phyloP scores from a whole-genome alignment of 2,888 invertebrate species.

The Acheta domesticus region DNA sequence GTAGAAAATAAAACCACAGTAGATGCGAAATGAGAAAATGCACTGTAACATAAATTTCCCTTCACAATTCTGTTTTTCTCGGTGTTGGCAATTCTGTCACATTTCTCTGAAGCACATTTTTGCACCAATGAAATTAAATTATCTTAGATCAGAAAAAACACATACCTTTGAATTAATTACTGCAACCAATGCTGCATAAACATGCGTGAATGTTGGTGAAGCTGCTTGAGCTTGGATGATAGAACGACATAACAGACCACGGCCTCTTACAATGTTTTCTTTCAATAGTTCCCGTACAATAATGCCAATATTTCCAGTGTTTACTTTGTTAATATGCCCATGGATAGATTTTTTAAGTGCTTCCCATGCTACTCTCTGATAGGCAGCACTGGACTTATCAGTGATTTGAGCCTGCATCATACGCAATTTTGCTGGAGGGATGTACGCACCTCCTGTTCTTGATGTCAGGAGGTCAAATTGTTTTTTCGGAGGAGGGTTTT shows the following conservation, averaged over 20 bases:
- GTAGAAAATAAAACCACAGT: too few species aligned
- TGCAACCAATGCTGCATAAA: constrained; percentile 93
- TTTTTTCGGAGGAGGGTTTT: too few species aligned
- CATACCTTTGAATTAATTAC: constrained; percentile 86
- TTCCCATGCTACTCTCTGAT: constrained; percentile 97
- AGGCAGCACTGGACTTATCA: constrained; percentile 91
- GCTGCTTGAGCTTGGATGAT: constrained; percentile 96
- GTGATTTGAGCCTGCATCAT: constrained; percentile 95
- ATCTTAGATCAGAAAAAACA: not conserved
- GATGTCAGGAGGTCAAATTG: constrained; percentile 69
- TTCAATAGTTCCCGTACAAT: constrained; percentile 87
- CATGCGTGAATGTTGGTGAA: constrained; percentile 95
- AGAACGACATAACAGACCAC: constrained; percentile 88
- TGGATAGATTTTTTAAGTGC: constrained; percentile 97
- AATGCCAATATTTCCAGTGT: constrained; percentile 87
- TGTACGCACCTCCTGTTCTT: constrained; percentile 91
- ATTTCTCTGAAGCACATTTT: too few species aligned
- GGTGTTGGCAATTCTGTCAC: too few species aligned
- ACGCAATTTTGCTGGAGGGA: constrained; percentile 92
- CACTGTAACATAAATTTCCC: too few species aligned
- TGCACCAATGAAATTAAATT: too few species aligned
- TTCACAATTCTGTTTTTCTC: too few species aligned
- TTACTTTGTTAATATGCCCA: constrained; percentile 96
- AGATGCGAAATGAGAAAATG: too few species aligned
- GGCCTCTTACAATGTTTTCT: constrained; percentile 93